Conservation (phyloP, 1,140 invertebrate species). For the Conus betulinus region DNA sequence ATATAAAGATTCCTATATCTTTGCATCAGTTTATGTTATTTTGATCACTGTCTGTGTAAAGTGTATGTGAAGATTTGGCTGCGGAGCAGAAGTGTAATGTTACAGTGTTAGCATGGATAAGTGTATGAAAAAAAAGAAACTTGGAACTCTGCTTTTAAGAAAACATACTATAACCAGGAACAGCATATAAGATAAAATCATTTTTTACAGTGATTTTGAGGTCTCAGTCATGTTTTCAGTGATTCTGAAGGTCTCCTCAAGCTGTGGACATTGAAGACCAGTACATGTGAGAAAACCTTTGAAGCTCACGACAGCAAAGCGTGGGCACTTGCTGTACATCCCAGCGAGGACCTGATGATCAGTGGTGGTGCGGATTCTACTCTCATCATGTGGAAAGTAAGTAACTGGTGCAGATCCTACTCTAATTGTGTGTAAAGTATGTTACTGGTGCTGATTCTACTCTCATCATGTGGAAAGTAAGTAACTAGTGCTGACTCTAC, state of each 20-base stretch:
- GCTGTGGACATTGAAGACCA: conserved; percentile 93
- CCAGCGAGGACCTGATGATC: conserved; percentile 83
- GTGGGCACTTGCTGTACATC: conserved; percentile 85
- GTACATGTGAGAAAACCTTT: conserved; percentile 88
- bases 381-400: conserved; percentile 86
- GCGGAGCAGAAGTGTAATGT: too few species aligned
- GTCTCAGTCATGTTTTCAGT: conserved; percentile 55
- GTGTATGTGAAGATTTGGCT: too few species aligned
- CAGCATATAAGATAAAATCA: too few species aligned
- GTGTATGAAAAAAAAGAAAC: too few species aligned
- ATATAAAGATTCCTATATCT: too few species aligned
- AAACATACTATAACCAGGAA: too few species aligned
- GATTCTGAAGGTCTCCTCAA: conserved; percentile 93
- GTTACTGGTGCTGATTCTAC: background rate
- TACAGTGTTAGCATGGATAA: too few species aligned
- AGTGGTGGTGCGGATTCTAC: conserved; percentile 94
- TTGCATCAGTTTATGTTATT: too few species aligned
- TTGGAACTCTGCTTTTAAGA: too few species aligned
- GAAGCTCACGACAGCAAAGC: conserved; percentile 91
- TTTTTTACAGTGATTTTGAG: too few species aligned
- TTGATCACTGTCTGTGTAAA: too few species aligned
- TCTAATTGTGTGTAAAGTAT: background rate
- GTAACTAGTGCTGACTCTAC: background rate
- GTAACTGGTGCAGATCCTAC: background rate
- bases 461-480: conserved; percentile 41